Percentiles rank a stretch among this genome's conserved stretches.
phyloP scores from a whole-genome alignment of 2,888 invertebrate genomes.

The Heteropelma amictum region DNA sequence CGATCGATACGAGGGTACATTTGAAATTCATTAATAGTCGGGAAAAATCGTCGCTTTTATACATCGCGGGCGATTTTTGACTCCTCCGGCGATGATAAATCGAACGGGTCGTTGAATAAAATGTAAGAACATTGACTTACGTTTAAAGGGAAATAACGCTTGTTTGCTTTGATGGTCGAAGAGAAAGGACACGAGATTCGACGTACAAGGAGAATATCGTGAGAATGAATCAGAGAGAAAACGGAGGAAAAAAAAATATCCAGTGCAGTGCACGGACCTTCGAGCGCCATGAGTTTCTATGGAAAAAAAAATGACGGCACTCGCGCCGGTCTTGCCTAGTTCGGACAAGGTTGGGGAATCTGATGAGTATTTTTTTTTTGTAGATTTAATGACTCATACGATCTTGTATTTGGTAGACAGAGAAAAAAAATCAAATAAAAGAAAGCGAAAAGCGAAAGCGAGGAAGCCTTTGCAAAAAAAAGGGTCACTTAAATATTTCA shows the following conservation, averaged over 20 bases:
- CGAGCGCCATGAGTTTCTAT: slow-evolving; percentile 39
- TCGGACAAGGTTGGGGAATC: slow-evolving; percentile 30
- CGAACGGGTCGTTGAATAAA: not conserved
- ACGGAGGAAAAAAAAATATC: not conserved
- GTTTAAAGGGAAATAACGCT: not conserved
- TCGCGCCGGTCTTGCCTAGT: slow-evolving; percentile 3
- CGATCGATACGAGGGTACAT: slow-evolving; percentile 41
- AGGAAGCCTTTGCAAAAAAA: too few relatives aligned
- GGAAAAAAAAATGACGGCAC: not conserved
- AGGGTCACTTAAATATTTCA: too few relatives aligned
- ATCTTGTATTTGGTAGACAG: not conserved
- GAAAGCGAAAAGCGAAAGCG: too few relatives aligned
- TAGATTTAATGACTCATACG: slow-evolving; percentile 7
- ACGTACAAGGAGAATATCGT: slow-evolving; percentile 4
- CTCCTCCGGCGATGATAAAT: too few relatives aligned
- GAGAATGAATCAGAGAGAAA: slow-evolving; percentile 18
- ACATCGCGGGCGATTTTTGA: too few relatives aligned
- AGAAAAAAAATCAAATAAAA: too few relatives aligned
- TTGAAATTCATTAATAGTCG: not conserved
- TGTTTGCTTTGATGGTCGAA: not conserved
- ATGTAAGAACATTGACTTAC: not conserved
- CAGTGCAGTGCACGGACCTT: slow-evolving; percentile 33
- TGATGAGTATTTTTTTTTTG: slow-evolving; percentile 25
- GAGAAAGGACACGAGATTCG: slow-evolving; percentile 22
- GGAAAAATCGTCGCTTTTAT: not conserved